phyloP scores from a whole-genome alignment of 1,140 invertebrate species.

The Diplogasteroides magnus region DNA sequence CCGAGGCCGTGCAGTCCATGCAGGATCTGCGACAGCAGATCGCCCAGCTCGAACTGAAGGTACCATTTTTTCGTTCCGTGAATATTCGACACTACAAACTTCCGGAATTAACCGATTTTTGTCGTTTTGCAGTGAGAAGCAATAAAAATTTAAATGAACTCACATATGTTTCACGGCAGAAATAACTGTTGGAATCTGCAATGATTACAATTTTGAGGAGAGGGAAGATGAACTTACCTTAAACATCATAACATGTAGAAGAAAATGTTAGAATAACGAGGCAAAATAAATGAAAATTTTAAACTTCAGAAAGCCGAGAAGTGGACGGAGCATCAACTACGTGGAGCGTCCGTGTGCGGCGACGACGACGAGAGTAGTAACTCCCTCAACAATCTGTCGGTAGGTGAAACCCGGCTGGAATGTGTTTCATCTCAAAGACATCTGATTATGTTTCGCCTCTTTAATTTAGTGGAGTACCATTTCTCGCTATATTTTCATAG shows the following conservation, averaged over 20 bases:
- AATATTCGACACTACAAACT: too few relatives aligned
- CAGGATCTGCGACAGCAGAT: constrained; percentile 92
- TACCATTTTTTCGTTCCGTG: constrained; percentile 54
- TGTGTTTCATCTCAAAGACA: too few relatives aligned
- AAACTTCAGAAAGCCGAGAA: constrained; percentile 51
- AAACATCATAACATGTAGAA: constrained; percentile 8
- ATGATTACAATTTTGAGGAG: constrained; percentile 1
- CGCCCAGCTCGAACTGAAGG: constrained; percentile 84
- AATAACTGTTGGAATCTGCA: too few relatives aligned
- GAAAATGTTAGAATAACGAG: constrained; percentile 10
- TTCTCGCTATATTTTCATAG: too few relatives aligned
- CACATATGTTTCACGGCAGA: constrained; percentile 17
- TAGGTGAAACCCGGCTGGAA: constrained; percentile 28
- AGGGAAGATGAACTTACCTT: neutral
- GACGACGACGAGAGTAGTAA: constrained; percentile 42
- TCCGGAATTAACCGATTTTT: too few relatives aligned
- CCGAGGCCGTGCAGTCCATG: constrained; percentile 83
- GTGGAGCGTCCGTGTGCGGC: constrained; percentile 43
- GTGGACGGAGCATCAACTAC: constrained; percentile 41
- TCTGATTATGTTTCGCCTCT: too few relatives aligned
- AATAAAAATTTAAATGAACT: too few relatives aligned
- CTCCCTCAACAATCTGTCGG: constrained; percentile 30
- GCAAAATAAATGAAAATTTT: neutral
- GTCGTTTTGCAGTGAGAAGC: too few relatives aligned
- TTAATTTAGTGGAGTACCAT: too few relatives aligned